These are phyloP conservation scores for Caloenas nicobarica DNA, from an alignment of 2,113 vertebrate genomes.

Conservation along the genomic window DNA sequence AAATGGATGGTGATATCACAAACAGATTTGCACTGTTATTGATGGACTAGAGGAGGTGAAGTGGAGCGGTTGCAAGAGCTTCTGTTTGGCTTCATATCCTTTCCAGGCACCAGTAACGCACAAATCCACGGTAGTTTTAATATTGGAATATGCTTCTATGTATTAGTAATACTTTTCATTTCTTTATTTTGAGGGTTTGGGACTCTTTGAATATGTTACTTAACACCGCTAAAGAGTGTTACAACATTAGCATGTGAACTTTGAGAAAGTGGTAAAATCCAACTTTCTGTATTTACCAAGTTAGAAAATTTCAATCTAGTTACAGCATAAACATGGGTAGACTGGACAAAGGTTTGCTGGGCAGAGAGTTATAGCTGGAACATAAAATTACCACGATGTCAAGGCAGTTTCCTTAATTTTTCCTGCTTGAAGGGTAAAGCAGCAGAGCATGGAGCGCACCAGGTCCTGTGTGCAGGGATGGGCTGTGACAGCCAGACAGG, in stretches of 20 bases:
- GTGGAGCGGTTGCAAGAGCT: background rate
- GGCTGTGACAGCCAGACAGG: no score
- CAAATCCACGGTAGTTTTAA: background rate
- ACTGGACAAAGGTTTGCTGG: no score
- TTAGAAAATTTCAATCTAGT: no score
- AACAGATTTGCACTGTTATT: constrained; percentile 16
- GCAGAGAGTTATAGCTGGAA: no score
- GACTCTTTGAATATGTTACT: background rate
- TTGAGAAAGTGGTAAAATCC: no score
- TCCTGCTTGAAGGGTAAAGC: no score
- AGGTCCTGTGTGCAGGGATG: no score
- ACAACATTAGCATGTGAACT: background rate
- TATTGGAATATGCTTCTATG: background rate
- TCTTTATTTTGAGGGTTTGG: background rate
- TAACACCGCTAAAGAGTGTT: background rate
- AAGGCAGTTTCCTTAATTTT: no score
- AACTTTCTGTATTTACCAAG: no score
- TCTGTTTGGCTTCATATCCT: background rate
- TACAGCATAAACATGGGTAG: no score
- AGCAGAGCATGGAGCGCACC: no score
- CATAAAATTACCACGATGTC: no score
- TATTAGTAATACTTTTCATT: background rate
- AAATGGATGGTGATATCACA: background rate
- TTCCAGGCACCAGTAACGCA: background rate
- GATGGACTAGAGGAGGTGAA: constrained; percentile 4